These are phyloP conservation scores for Stigmatopora nigra DNA, from an alignment of 2,113 vertebrate species.

Conservation along the genomic window DNA sequence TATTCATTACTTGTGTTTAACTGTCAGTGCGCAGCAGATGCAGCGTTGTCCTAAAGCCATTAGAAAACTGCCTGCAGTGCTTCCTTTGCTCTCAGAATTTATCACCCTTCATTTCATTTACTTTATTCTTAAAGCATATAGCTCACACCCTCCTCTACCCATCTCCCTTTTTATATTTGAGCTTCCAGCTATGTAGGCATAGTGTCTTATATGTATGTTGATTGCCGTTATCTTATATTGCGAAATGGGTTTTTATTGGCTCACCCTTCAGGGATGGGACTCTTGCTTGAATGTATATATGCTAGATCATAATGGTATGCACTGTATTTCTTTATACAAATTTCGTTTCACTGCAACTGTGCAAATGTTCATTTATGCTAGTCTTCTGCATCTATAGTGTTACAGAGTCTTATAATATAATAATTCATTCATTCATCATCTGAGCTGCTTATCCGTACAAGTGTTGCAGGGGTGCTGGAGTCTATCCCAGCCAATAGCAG, in stretches of 20 bases:
- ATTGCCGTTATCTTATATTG: slow-evolving; percentile 34
- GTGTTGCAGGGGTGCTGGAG: too few relatives aligned
- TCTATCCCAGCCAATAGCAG: too few relatives aligned
- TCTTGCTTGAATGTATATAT: neutral
- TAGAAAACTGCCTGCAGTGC: slow-evolving; percentile 21
- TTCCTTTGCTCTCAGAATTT: slow-evolving; percentile 25
- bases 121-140: slow-evolving; percentile 8
- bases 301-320: neutral
- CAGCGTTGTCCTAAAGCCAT: slow-evolving; percentile 36
- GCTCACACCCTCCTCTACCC: neutral
- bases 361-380: neutral
- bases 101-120: slow-evolving; percentile 20
- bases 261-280: slow-evolving; percentile 14
- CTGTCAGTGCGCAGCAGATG: slow-evolving; percentile 29
- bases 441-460: too few relatives aligned
- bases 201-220: slow-evolving; percentile 11
- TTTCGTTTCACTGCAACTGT: neutral
- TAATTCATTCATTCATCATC: too few relatives aligned
- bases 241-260: slow-evolving; percentile 27
- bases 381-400: neutral
- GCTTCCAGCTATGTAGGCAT: slow-evolving; percentile 23
- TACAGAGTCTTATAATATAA: too few relatives aligned
- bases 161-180: slow-evolving; percentile 8
- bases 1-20: slow-evolving; percentile 10
- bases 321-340: neutral